A percentile compares a stretch with the other conserved stretches of the same genome.
Conservation (phyloP, 2,797 vertebrate species). For the Poeciliopsis paucimaculata region DNA sequence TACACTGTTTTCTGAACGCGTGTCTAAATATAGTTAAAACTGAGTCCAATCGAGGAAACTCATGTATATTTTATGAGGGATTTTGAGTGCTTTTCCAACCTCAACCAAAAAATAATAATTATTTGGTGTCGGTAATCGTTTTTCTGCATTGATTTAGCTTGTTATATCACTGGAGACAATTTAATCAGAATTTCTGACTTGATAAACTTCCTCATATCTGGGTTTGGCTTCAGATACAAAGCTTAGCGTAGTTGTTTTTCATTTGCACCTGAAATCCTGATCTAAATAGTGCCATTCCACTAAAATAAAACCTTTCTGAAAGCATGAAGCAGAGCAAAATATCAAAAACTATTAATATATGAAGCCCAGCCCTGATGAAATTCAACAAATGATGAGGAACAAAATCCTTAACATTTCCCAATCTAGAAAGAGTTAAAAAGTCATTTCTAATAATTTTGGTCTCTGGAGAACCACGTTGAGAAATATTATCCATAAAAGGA, state of each 20-base stretch:
- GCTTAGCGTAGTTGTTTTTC: neutral
- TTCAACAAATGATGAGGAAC: neutral
- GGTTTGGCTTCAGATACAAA: neutral
- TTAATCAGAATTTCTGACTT: neutral
- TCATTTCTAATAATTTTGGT: neutral
- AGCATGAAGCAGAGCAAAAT: neutral
- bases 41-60: constrained; percentile 5
- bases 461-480: neutral
- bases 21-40: constrained; percentile 3
- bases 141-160: neutral
- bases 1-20: constrained; percentile 12
- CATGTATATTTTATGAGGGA: constrained; percentile 40
- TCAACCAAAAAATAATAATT: neutral
- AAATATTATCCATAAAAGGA: too few species aligned
- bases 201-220: neutral
- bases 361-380: neutral
- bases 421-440: neutral
- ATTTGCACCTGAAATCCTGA: neutral
- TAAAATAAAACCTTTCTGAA: neutral
- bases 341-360: neutral
- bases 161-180: neutral
- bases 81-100: constrained; percentile 13
- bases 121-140: neutral
- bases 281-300: neutral
- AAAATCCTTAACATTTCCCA: neutral